Percentiles rank a stretch among this genome's conserved stretches.
phyloP scores from a whole-genome alignment of 1,140 invertebrate species.

The Melitaea cinxia region DNA sequence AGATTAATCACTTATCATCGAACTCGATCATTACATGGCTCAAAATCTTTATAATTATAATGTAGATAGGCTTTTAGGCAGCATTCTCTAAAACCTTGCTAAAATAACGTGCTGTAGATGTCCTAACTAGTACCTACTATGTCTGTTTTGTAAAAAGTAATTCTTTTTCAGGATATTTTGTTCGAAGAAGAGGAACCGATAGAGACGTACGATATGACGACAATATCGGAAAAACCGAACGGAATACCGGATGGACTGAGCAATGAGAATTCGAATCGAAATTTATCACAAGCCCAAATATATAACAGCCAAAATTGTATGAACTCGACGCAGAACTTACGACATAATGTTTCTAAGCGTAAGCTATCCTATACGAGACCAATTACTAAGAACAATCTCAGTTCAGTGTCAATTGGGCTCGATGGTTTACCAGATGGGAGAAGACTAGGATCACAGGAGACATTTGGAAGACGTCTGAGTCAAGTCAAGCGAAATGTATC shows the following conservation, averaged over 20 bases:
- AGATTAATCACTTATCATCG: no score
- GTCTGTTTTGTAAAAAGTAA: no score
- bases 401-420: slow-evolving; percentile 58
- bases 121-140: no score
- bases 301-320: slow-evolving; percentile 56
- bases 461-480: slow-evolving; percentile 58
- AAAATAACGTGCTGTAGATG: no score
- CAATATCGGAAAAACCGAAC: slow-evolving; percentile 38
- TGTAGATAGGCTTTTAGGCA: no score
- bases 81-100: no score
- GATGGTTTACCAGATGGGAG: slow-evolving; percentile 48
- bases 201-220: slow-evolving; percentile 65
- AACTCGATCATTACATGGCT: no score
- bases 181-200: slow-evolving; percentile 81
- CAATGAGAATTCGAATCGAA: slow-evolving; percentile 44
- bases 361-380: slow-evolving; percentile 64
- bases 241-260: slow-evolving; percentile 42
- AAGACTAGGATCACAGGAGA: slow-evolving; percentile 60
- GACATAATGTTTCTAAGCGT: slow-evolving; percentile 58
- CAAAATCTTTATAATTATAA: no score
- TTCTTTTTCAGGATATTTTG: slow-evolving; percentile 71
- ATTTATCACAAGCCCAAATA: slow-evolving; percentile 43
- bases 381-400: slow-evolving; percentile 57
- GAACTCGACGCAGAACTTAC: slow-evolving; percentile 51
- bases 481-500: slow-evolving; percentile 85